phyloP scores from a whole-genome alignment of 2,888 invertebrate genomes.

The Tipula lateralis region DNA sequence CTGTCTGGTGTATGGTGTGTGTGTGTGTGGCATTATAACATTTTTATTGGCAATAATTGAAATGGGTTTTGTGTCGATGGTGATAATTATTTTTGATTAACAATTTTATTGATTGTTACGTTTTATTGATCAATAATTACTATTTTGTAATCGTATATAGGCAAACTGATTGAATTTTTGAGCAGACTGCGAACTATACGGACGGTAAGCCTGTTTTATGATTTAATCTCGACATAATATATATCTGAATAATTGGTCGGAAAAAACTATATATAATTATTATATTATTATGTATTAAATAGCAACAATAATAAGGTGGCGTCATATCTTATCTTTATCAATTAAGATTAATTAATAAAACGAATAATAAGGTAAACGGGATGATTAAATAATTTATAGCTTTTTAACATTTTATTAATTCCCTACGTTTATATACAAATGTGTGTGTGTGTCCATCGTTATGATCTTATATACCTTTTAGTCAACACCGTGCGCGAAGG shows the following conservation, averaged over 20 bases:
- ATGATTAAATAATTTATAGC: background rate
- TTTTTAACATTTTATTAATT: background rate
- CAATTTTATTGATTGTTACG: background rate
- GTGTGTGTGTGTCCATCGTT: background rate
- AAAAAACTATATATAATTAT: background rate
- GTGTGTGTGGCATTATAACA: background rate
- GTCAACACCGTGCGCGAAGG: constrained; percentile 4
- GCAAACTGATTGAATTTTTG: background rate
- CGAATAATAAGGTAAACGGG: background rate
- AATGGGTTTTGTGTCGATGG: background rate
- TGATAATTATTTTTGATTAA: constrained; percentile 3
- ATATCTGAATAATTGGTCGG: background rate
- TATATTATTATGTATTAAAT: background rate
- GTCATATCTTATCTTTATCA: constrained; percentile 1
- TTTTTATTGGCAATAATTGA: background rate
- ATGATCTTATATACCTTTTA: background rate
- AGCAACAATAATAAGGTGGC: background rate
- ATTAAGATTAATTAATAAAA: constrained; percentile 11
- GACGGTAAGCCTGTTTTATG: background rate
- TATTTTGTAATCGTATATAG: background rate
- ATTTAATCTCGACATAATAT: background rate
- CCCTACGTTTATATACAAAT: background rate
- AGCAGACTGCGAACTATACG: background rate
- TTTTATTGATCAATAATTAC: background rate
- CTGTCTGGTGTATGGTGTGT: background rate